Conservation (phyloP, 2,113 vertebrate genomes). For the Sylvilagus bachmani region DNA sequence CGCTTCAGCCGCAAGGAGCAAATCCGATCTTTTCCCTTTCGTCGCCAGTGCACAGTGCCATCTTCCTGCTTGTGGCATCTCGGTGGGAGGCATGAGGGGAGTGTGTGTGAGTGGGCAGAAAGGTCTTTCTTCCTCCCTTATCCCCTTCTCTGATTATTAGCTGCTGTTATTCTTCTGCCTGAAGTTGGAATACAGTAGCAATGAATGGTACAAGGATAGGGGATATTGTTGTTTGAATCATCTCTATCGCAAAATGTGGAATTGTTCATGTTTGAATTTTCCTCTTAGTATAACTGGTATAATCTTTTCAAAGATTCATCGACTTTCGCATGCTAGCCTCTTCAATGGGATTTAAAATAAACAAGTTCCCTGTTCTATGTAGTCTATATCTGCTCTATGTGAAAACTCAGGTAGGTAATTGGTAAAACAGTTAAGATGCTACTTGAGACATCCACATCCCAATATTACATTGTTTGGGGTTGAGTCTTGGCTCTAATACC, state of each 20-base stretch:
- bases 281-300: not conserved
- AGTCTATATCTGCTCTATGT: not conserved
- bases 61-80: not conserved
- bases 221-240: not conserved
- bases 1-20: too few species aligned
- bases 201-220: not conserved
- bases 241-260: not conserved
- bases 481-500: too few species aligned
- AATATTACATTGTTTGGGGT: too few species aligned
- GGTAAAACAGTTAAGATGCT: too few species aligned
- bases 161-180: not conserved
- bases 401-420: not conserved
- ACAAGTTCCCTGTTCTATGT: not conserved
- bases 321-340: not conserved
- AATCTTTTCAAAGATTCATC: not conserved
- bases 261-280: not conserved
- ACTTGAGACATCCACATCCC: too few species aligned
- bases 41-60: not conserved
- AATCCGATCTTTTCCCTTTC: not conserved
- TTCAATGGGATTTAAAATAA: not conserved
- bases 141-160: not conserved
- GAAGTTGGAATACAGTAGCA: not conserved
- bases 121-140: not conserved
- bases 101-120: not conserved
- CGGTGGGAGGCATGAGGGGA: accelerated